Evolutionary conservation across 23 tunicate genomes (phyloP).

Genomic region (Trididemnum nubilum): DNA sequence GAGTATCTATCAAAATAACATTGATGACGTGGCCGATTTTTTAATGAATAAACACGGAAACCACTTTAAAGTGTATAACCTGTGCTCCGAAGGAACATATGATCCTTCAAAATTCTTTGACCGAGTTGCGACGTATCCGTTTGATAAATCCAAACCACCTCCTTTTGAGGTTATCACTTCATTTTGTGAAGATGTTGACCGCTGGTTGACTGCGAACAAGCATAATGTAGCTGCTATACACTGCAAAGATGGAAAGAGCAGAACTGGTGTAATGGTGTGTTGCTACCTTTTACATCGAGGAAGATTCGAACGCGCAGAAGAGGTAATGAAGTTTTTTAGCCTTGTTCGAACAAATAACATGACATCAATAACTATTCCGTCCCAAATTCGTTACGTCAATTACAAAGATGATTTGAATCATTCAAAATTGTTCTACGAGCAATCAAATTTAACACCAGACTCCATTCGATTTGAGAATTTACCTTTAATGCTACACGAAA

Average conservation of each 20-base stretch:
- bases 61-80: no score
- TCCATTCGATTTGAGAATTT: conserved; percentile 67
- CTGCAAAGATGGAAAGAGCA: conserved; percentile 95
- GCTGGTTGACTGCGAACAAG: conserved; percentile 61
- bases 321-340: conserved; percentile 75
- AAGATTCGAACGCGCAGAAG: conserved; percentile 49
- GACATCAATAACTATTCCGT: conserved; percentile 86
- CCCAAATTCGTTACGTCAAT: conserved; percentile 78
- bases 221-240: conserved; percentile 89
- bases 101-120: conserved; percentile 8
- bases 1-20: no score
- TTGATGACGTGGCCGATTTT: no score
- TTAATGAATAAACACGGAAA: no score
- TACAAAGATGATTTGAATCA: conserved; percentile 57
- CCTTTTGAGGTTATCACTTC: conserved; percentile 88
- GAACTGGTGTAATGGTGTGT: conserved; percentile 94
- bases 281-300: conserved; percentile 80
- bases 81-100: no score
- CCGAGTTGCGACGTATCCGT: conserved; percentile 78
- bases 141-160: conserved; percentile 93
- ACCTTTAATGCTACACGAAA: no score
- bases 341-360: conserved; percentile 80
- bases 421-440: conserved; percentile 56
- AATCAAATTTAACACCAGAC: conserved; percentile 71
- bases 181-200: conserved; percentile 89